Conservation (phyloP, 2,797 vertebrate genomes). For the Salmo trutta region DNA sequence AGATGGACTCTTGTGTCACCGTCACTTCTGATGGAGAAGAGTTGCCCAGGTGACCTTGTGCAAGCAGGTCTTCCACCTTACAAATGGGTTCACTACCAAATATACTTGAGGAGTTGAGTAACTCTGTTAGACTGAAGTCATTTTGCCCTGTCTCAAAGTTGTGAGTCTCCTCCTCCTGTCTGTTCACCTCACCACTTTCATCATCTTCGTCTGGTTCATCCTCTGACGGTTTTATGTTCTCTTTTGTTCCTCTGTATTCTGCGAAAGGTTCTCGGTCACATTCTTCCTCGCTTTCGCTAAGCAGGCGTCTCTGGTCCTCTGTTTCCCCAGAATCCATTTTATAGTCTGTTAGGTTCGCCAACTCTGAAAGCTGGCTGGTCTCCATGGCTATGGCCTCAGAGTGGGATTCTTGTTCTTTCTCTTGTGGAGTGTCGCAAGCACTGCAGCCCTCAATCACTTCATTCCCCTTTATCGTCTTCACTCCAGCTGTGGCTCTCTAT, state of each 20-base stretch:
- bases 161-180: not conserved
- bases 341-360: conserved; percentile 43
- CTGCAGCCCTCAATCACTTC: conserved; percentile 39
- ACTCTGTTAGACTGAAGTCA: not conserved
- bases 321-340: conserved; percentile 50
- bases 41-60: conserved; percentile 27
- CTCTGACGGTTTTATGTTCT: not conserved
- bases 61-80: conserved; percentile 2
- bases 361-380: conserved; percentile 50
- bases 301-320: not conserved
- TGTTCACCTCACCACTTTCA: not conserved
- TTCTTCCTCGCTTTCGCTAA: not conserved
- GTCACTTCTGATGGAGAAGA: conserved; percentile 10
- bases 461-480: conserved; percentile 39
- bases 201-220: not conserved
- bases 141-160: not conserved
- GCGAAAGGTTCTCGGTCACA: not conserved
- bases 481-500: conserved; percentile 41
- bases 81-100: not conserved
- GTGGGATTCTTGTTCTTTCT: conserved; percentile 40
- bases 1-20: conserved; percentile 25
- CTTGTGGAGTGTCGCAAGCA: not conserved
- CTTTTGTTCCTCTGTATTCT: not conserved
- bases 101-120: not conserved
- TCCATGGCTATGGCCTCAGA: conserved; percentile 61